These are phyloP conservation scores for Merodon equestris DNA, from an alignment of 2,888 invertebrate genomes.

Conservation along the genomic window DNA sequence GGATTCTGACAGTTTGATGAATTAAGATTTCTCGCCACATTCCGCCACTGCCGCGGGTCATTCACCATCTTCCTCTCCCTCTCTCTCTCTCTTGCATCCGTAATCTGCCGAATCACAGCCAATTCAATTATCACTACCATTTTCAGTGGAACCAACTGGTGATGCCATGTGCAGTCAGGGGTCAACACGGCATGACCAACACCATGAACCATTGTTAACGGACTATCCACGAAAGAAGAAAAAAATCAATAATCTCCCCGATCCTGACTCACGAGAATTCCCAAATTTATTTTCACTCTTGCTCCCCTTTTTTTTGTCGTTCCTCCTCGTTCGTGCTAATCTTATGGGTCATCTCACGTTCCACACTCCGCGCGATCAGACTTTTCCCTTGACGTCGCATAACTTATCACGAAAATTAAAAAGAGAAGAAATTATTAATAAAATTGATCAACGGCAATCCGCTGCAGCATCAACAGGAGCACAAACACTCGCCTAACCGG, in stretches of 20 bases:
- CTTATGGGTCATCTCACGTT: constrained; percentile 64
- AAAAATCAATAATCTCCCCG: constrained; percentile 65
- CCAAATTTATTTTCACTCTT: constrained; percentile 56
- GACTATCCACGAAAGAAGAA: too few relatives aligned
- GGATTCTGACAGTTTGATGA: constrained; percentile 64
- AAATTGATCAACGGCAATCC: constrained; percentile 63
- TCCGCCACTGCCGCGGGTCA: constrained; percentile 51
- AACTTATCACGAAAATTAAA: constrained; percentile 61
- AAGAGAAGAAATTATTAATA: constrained; percentile 57
- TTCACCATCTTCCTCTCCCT: constrained; percentile 22
- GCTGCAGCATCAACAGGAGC: constrained; percentile 59
- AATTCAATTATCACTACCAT: constrained; percentile 64
- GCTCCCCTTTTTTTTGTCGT: constrained; percentile 49
- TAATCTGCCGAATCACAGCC: too few relatives aligned
- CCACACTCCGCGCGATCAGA: constrained; percentile 15
- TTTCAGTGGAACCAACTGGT: constrained; percentile 19
- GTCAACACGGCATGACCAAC: constrained; percentile 45
- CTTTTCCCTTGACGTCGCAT: constrained; percentile 53
- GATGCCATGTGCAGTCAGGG: constrained; percentile 4
- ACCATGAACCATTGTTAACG: constrained; percentile 40
- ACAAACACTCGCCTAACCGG: constrained; percentile 18
- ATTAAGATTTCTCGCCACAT: constrained; percentile 59
- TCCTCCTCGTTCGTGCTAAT: constrained; percentile 41
- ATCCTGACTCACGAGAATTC: constrained; percentile 54
- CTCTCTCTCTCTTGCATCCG: neutral